A percentile compares a stretch with the other conserved stretches of the same genome.
Evolutionary conservation across 1,140 invertebrate genomes (phyloP).

Genomic region (Chelonus insularis): DNA sequence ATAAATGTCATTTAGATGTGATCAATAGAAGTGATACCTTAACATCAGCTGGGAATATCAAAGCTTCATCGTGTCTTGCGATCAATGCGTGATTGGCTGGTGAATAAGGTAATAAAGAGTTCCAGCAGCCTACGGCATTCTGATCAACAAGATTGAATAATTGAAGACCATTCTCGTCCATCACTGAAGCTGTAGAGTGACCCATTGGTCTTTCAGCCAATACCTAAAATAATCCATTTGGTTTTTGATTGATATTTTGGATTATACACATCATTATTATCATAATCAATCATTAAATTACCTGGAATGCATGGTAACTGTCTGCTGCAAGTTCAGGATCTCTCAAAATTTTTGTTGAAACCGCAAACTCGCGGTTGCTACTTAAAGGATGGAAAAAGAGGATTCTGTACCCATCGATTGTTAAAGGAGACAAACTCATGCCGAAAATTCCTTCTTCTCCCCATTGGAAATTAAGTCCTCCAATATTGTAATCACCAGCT

Average conservation of each 20-base stretch:
- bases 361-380: slow-evolving; percentile 74
- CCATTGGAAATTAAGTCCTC: slow-evolving; percentile 82
- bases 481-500: slow-evolving; percentile 75
- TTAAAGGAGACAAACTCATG: slow-evolving; percentile 69
- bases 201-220: slow-evolving; percentile 65
- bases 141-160: slow-evolving; percentile 78
- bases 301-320: slow-evolving; percentile 73
- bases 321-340: slow-evolving; percentile 67
- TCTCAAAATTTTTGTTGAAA: slow-evolving; percentile 72
- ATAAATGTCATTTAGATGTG: slow-evolving; percentile 1
- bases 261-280: neutral
- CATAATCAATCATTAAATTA: slow-evolving; percentile 16
- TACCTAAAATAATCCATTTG: slow-evolving; percentile 13
- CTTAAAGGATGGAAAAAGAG: slow-evolving; percentile 78
- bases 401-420: slow-evolving; percentile 68
- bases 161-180: slow-evolving; percentile 73
- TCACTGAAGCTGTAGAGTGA: slow-evolving; percentile 72
- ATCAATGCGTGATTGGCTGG: slow-evolving; percentile 71
- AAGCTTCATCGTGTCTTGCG: slow-evolving; percentile 72
- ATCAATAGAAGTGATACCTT: slow-evolving; percentile 60
- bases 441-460: slow-evolving; percentile 80
- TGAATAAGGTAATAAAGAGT: slow-evolving; percentile 66
- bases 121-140: slow-evolving; percentile 82
- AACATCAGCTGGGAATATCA: slow-evolving; percentile 78
- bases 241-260: neutral